phyloP scores from a whole-genome alignment of 2,113 vertebrate species.

The Numida meleagris region DNA sequence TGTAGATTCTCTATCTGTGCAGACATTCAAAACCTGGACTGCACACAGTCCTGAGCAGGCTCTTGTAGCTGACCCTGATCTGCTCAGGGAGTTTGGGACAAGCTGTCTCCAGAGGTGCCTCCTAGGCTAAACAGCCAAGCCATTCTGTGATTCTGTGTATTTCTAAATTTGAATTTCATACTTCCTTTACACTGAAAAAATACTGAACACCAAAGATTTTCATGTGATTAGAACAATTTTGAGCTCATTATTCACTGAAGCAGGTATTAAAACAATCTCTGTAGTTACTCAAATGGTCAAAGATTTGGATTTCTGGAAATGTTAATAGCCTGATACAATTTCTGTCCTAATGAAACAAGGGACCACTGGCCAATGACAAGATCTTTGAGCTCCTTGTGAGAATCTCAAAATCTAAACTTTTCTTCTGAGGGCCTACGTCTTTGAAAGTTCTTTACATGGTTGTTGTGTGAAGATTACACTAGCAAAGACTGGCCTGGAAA shows the following conservation, averaged over 20 bases:
- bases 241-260: not conserved
- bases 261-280: not conserved
- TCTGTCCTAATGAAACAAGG: not conserved
- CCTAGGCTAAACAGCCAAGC: not conserved
- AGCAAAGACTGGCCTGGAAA: not conserved
- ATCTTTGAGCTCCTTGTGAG: not conserved
- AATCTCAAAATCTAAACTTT: not conserved
- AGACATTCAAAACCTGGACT: not conserved
- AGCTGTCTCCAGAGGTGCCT: not conserved
- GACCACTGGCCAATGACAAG: not conserved
- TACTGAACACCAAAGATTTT: not conserved
- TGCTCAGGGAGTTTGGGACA: not conserved
- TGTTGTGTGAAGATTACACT: not conserved
- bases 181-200: not conserved
- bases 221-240: not conserved
- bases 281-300: not conserved
- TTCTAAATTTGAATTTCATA: not conserved
- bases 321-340: not conserved
- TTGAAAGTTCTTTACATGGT: not conserved
- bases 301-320: not conserved
- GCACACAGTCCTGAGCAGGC: not conserved
- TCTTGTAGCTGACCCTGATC: not conserved
- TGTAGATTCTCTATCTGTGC: not conserved
- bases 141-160: not conserved
- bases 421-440: not conserved